Percentiles rank a stretch among this genome's conserved stretches.
These are phyloP conservation scores for Candoia aspera DNA, from an alignment of 2,113 vertebrate genomes.

Conservation along the genomic window DNA sequence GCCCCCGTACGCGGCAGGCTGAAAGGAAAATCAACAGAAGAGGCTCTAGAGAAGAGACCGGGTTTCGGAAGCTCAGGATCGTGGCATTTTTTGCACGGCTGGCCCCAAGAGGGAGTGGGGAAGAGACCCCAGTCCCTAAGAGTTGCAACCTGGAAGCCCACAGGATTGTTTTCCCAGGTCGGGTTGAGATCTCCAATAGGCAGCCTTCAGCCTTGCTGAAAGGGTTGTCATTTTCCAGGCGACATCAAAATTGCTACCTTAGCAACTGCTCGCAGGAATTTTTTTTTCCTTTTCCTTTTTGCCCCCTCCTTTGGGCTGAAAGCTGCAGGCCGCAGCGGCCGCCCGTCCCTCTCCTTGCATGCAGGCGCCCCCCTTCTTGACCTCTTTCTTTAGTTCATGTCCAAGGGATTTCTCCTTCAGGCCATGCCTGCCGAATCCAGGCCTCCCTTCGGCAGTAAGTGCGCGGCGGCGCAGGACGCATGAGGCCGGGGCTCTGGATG, in stretches of 20 bases:
- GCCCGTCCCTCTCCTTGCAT: neutral
- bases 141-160: neutral
- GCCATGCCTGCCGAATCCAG: conserved; percentile 5
- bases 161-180: neutral
- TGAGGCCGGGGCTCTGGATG: neutral
- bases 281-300: too few species aligned
- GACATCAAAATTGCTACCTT: neutral
- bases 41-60: neutral
- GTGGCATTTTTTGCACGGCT: too few species aligned
- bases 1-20: neutral
- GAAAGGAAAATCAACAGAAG: neutral
- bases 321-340: neutral
- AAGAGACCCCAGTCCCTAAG: neutral
- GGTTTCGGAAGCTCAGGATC: too few species aligned
- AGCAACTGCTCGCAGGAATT: neutral
- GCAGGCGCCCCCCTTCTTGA: neutral
- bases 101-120: neutral
- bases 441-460: conserved; percentile 22
- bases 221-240: neutral
- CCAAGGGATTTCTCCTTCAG: neutral
- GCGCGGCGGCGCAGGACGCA: neutral
- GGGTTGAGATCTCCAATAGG: neutral
- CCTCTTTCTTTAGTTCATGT: neutral
- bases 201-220: neutral
- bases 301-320: neutral